Base-by-base conservation (phyloP, 2,888 invertebrate species). In the Pteria penguin region DNA sequence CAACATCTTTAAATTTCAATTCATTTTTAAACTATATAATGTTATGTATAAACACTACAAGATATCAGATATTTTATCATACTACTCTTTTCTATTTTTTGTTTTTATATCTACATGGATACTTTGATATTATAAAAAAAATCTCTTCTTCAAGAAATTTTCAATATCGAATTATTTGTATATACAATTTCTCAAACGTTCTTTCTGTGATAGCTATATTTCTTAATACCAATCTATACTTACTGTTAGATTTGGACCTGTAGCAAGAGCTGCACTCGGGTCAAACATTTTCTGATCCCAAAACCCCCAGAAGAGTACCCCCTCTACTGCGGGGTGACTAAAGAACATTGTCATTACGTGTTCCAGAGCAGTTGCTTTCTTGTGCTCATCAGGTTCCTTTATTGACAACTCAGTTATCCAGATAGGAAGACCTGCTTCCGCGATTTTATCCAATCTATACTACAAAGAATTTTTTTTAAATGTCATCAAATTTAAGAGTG, bases 351-450 rank as follows among this genome's bases (percentile, higher is more conserved):
- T 77, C 32, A 79, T 33, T 4, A 79, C 45, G 26, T 81, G 61
- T 54, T 81, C 79, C 5, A 77, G 26, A 1, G 72, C 62, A 1
- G 60, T 31, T 2, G 85, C 85, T 60, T 78, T 82, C 33, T 66
- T 36, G 24, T 60, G 66, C 18, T 62, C 77, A 54, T 84, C 67
- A 0, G 73, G 5, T 18, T 79, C 76, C 1, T 61, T 45, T 2
- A 85, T 69, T n/a, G 82, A 78, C 27, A 87, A 73, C 66, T 87
- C 87, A n/a, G 86, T 86, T 14, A 86, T 84, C 85, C 84, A 86
- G 32, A 87, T 79, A 0, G 85, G 86, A 4, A 86, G 71, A 8
- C 86, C 87, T 2, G 81, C 75, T 29, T 82, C 78, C 2, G 85
- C 82, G 1, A 86, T 72, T n/a, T 65, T 76, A 63, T 86, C 85